Conservation (phyloP, 2,113 vertebrate genomes). For the Mormyrus lacerda region DNA sequence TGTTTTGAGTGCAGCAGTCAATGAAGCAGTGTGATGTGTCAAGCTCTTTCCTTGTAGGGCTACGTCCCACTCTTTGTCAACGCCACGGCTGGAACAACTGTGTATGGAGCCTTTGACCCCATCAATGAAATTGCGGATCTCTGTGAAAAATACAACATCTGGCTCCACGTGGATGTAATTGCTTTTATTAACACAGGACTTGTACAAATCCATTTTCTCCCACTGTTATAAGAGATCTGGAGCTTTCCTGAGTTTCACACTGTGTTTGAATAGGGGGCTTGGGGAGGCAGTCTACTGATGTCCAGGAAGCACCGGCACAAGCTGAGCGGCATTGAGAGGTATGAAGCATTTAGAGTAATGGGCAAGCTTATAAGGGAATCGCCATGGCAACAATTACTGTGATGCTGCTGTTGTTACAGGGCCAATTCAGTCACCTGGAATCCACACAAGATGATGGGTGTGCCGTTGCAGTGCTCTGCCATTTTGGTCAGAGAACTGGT, state of each 20-base stretch:
- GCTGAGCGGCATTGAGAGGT: slow-evolving; percentile 89
- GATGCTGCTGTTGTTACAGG: slow-evolving; percentile 62
- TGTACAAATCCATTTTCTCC: neutral
- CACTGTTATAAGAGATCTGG: neutral
- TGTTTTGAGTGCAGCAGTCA: neutral
- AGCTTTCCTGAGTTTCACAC: slow-evolving; percentile 2
- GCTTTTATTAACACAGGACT: neutral
- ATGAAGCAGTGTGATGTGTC: neutral
- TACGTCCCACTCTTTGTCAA: slow-evolving; percentile 87
- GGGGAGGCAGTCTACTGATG: slow-evolving; percentile 95
- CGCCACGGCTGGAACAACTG: slow-evolving; percentile 94
- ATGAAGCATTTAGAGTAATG: slow-evolving; percentile 17
- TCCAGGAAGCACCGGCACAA: slow-evolving; percentile 94
- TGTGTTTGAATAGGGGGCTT: slow-evolving; percentile 74
- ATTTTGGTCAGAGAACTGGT: slow-evolving; percentile 94
- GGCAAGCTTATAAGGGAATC: neutral
- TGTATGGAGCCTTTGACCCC: slow-evolving; percentile 93
- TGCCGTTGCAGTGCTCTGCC: slow-evolving; percentile 93
- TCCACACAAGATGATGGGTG: slow-evolving; percentile 99
- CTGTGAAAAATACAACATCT: slow-evolving; percentile 95
- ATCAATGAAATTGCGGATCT: slow-evolving; percentile 94
- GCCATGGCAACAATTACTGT: neutral
- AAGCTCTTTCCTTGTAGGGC: slow-evolving; percentile 57
- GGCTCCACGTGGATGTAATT: slow-evolving; percentile 97
- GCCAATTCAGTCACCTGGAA: slow-evolving; percentile 98